Base-by-base conservation (phyloP, 2,113 vertebrate species). In the Epinephelus cyanopodus region DNA sequence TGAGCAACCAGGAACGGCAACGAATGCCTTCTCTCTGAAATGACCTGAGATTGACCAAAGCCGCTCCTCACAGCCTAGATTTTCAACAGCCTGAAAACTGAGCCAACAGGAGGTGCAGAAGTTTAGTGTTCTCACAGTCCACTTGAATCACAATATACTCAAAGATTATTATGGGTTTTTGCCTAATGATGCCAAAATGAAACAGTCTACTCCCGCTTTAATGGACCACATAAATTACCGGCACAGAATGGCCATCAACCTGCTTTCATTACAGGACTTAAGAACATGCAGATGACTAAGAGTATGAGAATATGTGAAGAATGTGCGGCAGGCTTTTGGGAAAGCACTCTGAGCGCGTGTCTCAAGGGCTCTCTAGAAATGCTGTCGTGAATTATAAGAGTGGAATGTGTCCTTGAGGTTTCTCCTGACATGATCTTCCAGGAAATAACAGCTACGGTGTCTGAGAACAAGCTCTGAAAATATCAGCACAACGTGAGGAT, bases 341-440 rank as follows among this genome's bases (percentile, higher is more conserved):
- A 79, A 33, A 75, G 12, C 79, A 62, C 75, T 79, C 75, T 76
- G 29, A 69, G 42, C 42, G 25, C 11, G 10, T 19, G 23, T 74
- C 29, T 81, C 64, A 67, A 87, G 87, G 65, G 82, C 91, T 89
- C 87, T 92, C 72, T 53, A 86, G 70, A 79, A 87, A 77, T 37
- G 77, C 86, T 56, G 67, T 14, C 48, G 48, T 72, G 66, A 73
- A 62, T 79, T 69, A 77, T 63, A 48, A 37, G 78, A 88, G 61
- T 54, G 47, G 56, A 77, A 74, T 48, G 53, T 71, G 77, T 79
- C 82, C 67, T 82, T 80, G 77, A 88, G 76, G n/a, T 81, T 73
- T 82, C 79, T 88, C 58, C 21, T 68, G 47, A 81, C 71, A 61
- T 56, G 81, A 72, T 90, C 75, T 83, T 84, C 50, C 66, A 56